phyloP scores from a whole-genome alignment of 1,140 invertebrate genomes.

The Orchesella cincta region DNA sequence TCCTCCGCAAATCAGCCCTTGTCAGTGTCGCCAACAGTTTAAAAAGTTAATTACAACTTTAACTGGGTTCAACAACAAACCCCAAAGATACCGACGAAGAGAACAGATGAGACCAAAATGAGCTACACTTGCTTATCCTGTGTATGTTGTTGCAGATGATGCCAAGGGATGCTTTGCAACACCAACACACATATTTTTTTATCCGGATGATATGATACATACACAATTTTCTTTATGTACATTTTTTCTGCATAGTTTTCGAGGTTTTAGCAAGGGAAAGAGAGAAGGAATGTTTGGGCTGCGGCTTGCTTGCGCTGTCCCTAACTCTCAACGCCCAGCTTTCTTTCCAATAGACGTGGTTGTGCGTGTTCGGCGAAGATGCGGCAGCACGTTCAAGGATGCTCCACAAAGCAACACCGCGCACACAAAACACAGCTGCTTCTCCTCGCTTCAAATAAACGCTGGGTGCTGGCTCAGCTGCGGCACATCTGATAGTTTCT shows the following conservation, averaged over 20 bases:
- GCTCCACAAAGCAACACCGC: background rate
- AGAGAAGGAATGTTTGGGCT: background rate
- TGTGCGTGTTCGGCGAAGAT: background rate
- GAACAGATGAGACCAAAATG: background rate
- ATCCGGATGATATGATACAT: background rate
- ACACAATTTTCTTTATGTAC: background rate
- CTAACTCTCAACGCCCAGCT: background rate
- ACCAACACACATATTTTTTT: background rate
- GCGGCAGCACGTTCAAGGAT: slow-evolving; percentile 17
- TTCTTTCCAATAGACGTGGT: background rate
- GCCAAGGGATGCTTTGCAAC: too few relatives aligned
- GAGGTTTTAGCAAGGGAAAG: background rate
- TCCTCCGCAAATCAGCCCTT: too few relatives aligned
- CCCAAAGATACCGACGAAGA: too few relatives aligned
- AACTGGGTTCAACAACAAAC: too few relatives aligned
- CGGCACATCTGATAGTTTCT: slow-evolving; percentile 23
- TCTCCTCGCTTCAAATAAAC: background rate
- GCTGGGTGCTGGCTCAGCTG: background rate
- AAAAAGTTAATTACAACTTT: too few relatives aligned
- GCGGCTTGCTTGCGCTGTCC: too few relatives aligned
- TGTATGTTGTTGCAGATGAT: too few relatives aligned
- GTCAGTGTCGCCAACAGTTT: too few relatives aligned
- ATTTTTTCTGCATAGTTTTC: background rate
- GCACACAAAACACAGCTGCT: slow-evolving; percentile 13
- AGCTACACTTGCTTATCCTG: too few relatives aligned